phyloP scores from a whole-genome alignment of 2,888 invertebrate species.

The Leucophora obtusa region DNA sequence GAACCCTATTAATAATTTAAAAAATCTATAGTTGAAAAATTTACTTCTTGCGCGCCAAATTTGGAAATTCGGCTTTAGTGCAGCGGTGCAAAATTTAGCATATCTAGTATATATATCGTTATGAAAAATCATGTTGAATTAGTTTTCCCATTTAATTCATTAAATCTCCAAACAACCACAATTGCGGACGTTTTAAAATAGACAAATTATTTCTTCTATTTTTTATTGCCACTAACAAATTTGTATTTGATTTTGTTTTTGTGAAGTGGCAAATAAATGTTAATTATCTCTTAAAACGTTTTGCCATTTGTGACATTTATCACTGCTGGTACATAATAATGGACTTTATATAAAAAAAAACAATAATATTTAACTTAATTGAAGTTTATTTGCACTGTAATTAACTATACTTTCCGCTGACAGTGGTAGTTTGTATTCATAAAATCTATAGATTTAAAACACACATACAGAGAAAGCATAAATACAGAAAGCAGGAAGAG shows the following conservation, averaged over 20 bases:
- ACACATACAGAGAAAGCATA: background rate
- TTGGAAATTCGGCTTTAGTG: too few relatives aligned
- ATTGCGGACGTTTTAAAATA: slow-evolving; percentile 45
- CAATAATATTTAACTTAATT: slow-evolving; percentile 55
- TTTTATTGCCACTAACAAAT: slow-evolving; percentile 49
- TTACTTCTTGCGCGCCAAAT: too few relatives aligned
- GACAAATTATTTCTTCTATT: slow-evolving; percentile 39
- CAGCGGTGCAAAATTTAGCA: too few relatives aligned
- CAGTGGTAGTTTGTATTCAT: background rate
- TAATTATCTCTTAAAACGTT: slow-evolving; percentile 55
- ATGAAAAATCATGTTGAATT: background rate
- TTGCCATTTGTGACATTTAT: slow-evolving; percentile 56
- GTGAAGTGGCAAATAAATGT: slow-evolving; percentile 35
- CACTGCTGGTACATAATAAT: slow-evolving; percentile 18
- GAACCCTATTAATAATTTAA: too few relatives aligned
- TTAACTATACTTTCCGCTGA: slow-evolving; percentile 13
- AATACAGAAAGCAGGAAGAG: slow-evolving; percentile 2
- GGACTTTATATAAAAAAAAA: slow-evolving; percentile 16
- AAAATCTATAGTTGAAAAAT: too few relatives aligned
- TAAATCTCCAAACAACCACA: slow-evolving; percentile 51
- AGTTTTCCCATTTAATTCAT: background rate
- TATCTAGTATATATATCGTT: too few relatives aligned
- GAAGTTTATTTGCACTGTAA: slow-evolving; percentile 52
- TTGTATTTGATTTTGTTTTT: slow-evolving; percentile 23
- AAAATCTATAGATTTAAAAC: slow-evolving; percentile 42